Evolutionary conservation across 2,888 invertebrate genomes (phyloP).

Genomic region (Chesias legatella): DNA sequence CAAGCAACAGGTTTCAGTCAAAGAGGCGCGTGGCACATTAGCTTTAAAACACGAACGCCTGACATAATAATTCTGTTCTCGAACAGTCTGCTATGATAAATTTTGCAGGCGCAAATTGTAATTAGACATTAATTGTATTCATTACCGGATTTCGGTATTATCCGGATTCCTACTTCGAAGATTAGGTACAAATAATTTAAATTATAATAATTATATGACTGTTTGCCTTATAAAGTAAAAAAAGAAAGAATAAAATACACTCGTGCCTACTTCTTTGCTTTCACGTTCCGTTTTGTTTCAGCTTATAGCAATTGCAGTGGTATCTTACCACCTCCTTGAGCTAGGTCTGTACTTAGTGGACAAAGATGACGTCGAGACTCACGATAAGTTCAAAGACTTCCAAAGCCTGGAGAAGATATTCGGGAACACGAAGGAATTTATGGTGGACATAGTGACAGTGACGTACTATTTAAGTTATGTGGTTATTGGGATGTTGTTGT

Average conservation of each 20-base stretch:
- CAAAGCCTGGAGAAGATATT: conserved; percentile 64
- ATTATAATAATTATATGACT: too few relatives aligned
- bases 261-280: background rate
- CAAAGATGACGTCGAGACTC: conserved; percentile 43
- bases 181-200: too few relatives aligned
- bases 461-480: conserved; percentile 61
- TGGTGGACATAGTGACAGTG: conserved; percentile 51
- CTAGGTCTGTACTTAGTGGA: conserved; percentile 55
- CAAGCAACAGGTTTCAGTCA: background rate
- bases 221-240: too few relatives aligned
- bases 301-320: conserved; percentile 62
- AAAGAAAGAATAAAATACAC: too few relatives aligned
- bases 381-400: conserved; percentile 58
- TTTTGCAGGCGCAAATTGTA: conserved; percentile 2
- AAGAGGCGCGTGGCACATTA: background rate
- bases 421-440: conserved; percentile 49
- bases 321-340: conserved; percentile 57
- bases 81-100: background rate
- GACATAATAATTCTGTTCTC: conserved; percentile 1
- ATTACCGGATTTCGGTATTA: too few relatives aligned
- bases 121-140: too few relatives aligned
- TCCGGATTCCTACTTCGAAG: too few relatives aligned
- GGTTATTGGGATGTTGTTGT: conserved; percentile 51
- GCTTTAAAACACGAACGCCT: conserved; percentile 4
- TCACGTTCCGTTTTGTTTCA: conserved; percentile 39